Conservation (phyloP, 1,140 invertebrate genomes). For the Anastrepha ludens region DNA sequence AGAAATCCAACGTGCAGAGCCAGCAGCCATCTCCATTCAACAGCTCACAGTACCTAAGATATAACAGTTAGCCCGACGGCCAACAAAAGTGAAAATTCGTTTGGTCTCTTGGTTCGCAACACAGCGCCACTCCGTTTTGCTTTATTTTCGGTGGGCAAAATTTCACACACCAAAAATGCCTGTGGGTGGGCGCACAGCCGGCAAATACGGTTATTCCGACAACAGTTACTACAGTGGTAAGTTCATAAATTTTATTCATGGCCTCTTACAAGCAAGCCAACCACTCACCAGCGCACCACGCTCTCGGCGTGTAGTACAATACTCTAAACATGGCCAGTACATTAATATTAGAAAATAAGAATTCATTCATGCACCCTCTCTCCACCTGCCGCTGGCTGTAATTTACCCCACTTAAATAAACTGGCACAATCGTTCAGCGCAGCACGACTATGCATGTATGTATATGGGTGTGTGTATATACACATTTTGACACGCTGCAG, state of each 20-base stretch:
- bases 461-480: neutral
- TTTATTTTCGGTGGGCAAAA: neutral
- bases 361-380: neutral
- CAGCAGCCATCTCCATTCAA: neutral
- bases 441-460: no score
- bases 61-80: neutral
- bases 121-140: neutral
- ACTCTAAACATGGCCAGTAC: neutral
- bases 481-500: neutral
- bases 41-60: neutral
- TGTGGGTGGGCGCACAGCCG: slow-evolving; percentile 70
- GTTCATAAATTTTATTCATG: slow-evolving; percentile 55
- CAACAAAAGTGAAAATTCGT: neutral
- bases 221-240: slow-evolving; percentile 72
- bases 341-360: neutral
- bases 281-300: neutral
- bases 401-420: neutral
- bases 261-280: neutral
- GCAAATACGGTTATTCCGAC: slow-evolving; percentile 72
- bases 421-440: no score
- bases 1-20: neutral
- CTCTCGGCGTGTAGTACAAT: neutral
- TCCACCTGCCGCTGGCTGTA: neutral
- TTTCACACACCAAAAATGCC: slow-evolving; percentile 67
- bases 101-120: neutral